These are phyloP conservation scores for Hemicentrotus pulcherrimus DNA, from an alignment of 35 echinoderm and acorn worm species.

Conservation along the genomic window DNA sequence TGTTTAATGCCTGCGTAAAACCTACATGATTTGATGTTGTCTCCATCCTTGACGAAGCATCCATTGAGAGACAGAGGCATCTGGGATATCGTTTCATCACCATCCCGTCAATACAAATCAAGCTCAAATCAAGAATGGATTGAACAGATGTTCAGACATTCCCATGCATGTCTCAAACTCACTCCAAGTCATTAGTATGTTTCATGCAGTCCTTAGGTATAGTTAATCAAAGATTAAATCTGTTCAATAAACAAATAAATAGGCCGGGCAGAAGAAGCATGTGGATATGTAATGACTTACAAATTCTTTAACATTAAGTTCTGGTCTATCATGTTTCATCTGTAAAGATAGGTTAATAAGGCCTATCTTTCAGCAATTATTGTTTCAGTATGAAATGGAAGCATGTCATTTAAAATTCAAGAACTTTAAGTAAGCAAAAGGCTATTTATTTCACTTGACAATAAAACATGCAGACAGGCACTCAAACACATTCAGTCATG, in stretches of 20 bases:
- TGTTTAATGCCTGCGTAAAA: background rate
- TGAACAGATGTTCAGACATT: conserved; percentile 3
- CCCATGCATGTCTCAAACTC: background rate
- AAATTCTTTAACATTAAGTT: too few species aligned
- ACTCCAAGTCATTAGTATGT: background rate
- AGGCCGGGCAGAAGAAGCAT: background rate
- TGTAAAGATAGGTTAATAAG: too few species aligned
- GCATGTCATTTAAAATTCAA: too few species aligned
- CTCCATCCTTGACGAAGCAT: background rate
- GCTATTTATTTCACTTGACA: too few species aligned
- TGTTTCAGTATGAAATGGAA: too few species aligned
- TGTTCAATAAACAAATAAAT: background rate
- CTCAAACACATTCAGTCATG: background rate
- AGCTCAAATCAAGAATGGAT: background rate
- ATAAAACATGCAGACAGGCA: background rate
- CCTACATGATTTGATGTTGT: background rate
- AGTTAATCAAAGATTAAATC: background rate
- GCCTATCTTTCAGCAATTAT: too few species aligned
- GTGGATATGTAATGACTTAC: background rate
- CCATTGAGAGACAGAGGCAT: background rate
- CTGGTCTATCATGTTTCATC: too few species aligned
- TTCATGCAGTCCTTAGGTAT: background rate
- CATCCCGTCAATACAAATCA: background rate
- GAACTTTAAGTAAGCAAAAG: too few species aligned
- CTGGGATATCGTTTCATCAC: background rate